phyloP scores from a whole-genome alignment of 2,113 vertebrate genomes.

The Oceanites oceanicus region DNA sequence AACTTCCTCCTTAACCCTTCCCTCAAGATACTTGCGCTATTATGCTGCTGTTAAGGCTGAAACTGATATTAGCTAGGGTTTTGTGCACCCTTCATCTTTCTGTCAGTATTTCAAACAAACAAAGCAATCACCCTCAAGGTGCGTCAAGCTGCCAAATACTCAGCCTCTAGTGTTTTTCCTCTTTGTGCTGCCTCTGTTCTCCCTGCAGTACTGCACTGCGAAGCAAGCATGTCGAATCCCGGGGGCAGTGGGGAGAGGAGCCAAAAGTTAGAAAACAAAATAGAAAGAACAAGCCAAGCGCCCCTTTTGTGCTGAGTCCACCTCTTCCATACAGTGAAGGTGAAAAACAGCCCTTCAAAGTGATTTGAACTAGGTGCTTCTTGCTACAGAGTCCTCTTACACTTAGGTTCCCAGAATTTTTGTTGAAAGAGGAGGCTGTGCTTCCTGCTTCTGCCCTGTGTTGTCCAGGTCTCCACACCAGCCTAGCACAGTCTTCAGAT shows the following conservation, averaged over 20 bases:
- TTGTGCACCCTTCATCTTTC: neutral
- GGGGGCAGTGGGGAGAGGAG: accelerated
- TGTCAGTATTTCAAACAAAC: neutral
- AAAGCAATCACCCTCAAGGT: neutral
- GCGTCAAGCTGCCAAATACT: neutral
- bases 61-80: neutral
- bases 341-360: neutral
- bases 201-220: neutral
- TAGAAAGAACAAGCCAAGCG: neutral
- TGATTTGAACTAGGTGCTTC: neutral
- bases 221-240: neutral
- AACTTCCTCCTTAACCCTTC: neutral
- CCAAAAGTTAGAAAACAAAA: neutral
- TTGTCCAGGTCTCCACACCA: neutral
- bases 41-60: neutral
- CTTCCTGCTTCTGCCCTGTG: neutral
- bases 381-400: neutral
- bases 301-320: neutral
- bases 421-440: neutral
- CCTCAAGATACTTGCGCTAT: neutral
- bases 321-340: neutral
- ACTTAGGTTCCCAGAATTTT: neutral
- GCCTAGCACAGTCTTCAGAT: neutral
- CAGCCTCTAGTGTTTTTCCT: neutral
- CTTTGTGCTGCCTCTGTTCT: neutral